Conservation (phyloP, 1,140 invertebrate species). For the Caenorhabditis tropicalis region DNA sequence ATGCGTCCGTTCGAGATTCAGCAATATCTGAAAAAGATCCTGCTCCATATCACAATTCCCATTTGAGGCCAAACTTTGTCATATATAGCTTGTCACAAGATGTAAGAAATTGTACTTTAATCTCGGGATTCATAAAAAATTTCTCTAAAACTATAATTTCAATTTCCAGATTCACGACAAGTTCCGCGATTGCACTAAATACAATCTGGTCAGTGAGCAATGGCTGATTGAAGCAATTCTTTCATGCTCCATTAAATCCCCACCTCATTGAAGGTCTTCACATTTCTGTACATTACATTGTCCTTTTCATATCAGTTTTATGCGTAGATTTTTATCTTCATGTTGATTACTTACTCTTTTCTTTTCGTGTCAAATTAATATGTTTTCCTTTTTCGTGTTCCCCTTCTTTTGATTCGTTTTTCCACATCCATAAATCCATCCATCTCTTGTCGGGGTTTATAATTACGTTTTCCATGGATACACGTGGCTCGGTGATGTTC, state of each 20-base stretch:
- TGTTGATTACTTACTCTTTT: background rate
- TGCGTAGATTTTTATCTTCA: background rate
- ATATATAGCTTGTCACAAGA: slow-evolving; percentile 31
- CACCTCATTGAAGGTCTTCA: background rate
- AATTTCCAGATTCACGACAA: slow-evolving; percentile 23
- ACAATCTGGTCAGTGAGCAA: slow-evolving; percentile 32
- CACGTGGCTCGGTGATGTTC: background rate
- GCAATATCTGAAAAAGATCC: background rate
- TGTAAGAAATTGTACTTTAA: no score
- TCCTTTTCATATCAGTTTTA: background rate
- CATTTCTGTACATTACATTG: background rate
- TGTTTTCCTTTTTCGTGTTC: background rate
- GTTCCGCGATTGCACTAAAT: slow-evolving; percentile 27
- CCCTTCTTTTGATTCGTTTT: no score
- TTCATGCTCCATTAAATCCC: background rate
- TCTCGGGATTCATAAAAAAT: no score
- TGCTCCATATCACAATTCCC: background rate
- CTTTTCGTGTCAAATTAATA: background rate
- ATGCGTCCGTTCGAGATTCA: background rate
- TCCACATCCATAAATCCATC: slow-evolving; percentile 4
- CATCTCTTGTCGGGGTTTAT: background rate
- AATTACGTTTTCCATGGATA: background rate
- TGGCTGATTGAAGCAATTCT: slow-evolving; percentile 20
- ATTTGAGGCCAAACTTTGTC: background rate
- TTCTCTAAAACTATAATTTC: no score